These are phyloP conservation scores for Cotesia chilonis DNA, from an alignment of 1,140 invertebrate species.

Conservation along the genomic window DNA sequence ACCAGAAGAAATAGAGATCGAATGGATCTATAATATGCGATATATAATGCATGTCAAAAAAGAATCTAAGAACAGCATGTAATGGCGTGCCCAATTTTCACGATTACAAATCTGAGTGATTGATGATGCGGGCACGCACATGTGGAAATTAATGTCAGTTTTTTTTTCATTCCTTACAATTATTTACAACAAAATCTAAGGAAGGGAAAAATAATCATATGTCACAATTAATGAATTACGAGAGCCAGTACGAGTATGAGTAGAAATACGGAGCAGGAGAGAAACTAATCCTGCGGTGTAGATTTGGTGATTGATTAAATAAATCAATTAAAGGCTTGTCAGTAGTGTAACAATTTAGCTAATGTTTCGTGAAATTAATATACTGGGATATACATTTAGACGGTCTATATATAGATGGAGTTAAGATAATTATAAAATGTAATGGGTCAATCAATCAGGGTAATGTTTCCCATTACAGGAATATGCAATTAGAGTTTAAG, in stretches of 20 bases:
- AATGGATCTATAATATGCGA: conserved; percentile 10
- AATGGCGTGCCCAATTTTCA: too few relatives aligned
- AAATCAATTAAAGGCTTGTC: conserved; percentile 12
- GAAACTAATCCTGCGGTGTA: conserved; percentile 3
- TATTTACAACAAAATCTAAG: neutral
- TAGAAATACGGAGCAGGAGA: neutral
- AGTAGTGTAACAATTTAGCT: conserved; percentile 2
- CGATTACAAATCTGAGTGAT: conserved; percentile 6
- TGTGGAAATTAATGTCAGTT: too few relatives aligned
- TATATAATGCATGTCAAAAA: too few relatives aligned
- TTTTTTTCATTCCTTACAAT: too few relatives aligned
- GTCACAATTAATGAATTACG: conserved; percentile 13
- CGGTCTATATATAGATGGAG: too few relatives aligned
- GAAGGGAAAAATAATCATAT: neutral
- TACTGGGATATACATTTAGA: neutral
- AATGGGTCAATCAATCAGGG: too few relatives aligned
- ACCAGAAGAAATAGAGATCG: too few relatives aligned
- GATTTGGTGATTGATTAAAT: conserved; percentile 27
- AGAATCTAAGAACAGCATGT: too few relatives aligned
- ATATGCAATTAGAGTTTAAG: too few relatives aligned
- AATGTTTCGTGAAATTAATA: conserved; percentile 9
- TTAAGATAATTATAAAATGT: too few relatives aligned
- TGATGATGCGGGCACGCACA: conserved; percentile 18
- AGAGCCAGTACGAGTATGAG: neutral
- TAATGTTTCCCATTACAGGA: too few relatives aligned